Evolutionary conservation across 2,797 vertebrate species (phyloP).

Genomic region (Synaphobranchus kaupii): DNA sequence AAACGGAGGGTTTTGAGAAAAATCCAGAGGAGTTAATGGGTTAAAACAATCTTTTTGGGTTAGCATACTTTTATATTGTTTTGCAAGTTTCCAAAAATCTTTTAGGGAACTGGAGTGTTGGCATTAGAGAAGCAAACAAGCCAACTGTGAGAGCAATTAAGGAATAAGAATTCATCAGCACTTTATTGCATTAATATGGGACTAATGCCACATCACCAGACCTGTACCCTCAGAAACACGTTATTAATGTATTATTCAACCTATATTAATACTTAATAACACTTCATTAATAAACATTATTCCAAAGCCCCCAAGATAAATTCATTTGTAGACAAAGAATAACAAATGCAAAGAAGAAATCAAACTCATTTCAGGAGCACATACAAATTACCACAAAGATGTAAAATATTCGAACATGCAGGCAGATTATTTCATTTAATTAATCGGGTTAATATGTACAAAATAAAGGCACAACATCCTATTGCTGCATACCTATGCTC

Average conservation of each 20-base stretch:
- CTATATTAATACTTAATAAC: conserved; percentile 21
- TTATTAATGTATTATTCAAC: conserved; percentile 15
- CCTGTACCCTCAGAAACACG: not conserved
- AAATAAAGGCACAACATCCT: conserved; percentile 8
- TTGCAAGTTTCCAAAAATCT: not conserved
- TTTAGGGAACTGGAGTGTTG: not conserved
- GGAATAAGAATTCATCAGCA: not conserved
- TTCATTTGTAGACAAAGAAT: conserved; percentile 31
- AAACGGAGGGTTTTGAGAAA: conserved; percentile 48
- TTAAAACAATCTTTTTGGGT: conserved; percentile 18
- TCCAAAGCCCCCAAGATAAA: not conserved
- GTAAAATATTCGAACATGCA: not conserved
- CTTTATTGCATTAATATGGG: not conserved
- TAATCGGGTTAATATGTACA: conserved; percentile 17
- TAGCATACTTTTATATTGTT: not conserved
- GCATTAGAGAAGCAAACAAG: not conserved
- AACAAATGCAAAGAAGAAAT: conserved; percentile 15
- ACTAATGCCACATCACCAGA: not conserved
- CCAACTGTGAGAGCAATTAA: not conserved
- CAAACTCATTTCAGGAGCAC: not conserved
- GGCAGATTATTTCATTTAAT: conserved; percentile 30
- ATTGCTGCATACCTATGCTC: not conserved
- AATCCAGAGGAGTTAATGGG: conserved; percentile 41
- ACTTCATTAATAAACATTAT: conserved; percentile 31
- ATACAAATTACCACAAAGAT: conserved; percentile 22